Evolutionary conservation across 1,140 invertebrate genomes (phyloP).

Genomic region (Philotrypesis tridentata): DNA sequence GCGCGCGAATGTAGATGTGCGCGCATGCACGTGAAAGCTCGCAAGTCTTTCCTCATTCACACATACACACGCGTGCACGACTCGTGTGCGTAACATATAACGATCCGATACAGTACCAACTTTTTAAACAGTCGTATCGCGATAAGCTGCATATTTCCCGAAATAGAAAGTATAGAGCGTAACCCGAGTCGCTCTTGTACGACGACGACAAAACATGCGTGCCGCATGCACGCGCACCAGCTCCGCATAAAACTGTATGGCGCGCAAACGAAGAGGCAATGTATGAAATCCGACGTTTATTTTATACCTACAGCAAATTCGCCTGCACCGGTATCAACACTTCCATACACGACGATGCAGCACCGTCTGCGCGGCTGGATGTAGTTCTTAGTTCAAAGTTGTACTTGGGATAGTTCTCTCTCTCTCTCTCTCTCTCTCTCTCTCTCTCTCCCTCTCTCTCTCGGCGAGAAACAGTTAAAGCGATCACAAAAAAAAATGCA

Average conservation of each 20-base stretch:
- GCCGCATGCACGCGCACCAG: background rate
- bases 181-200: conserved; percentile 23
- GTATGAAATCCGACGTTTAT: conserved; percentile 34
- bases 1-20: too few species aligned
- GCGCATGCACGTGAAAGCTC: background rate
- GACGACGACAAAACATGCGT: conserved; percentile 26
- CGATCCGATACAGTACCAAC: conserved; percentile 31
- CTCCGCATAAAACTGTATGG: background rate
- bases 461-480: too few species aligned
- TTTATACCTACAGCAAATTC: background rate
- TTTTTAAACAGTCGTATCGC: conserved; percentile 26
- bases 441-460: too few species aligned
- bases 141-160: conserved; percentile 41
- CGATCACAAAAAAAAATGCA: too few species aligned
- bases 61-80: background rate
- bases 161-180: conserved; percentile 18
- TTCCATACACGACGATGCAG: too few species aligned
- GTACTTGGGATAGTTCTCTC: too few species aligned
- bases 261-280: conserved; percentile 28
- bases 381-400: too few species aligned
- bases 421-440: too few species aligned
- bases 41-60: background rate
- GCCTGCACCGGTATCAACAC: too few species aligned
- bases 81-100: conserved; percentile 5
- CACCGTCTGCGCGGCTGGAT: too few species aligned